Evolutionary conservation across 64 coral and sea anemone genomes (phyloP), one percentile per base, ranked within the genome.

Genomic region (Montipora efflorescens): DNA sequence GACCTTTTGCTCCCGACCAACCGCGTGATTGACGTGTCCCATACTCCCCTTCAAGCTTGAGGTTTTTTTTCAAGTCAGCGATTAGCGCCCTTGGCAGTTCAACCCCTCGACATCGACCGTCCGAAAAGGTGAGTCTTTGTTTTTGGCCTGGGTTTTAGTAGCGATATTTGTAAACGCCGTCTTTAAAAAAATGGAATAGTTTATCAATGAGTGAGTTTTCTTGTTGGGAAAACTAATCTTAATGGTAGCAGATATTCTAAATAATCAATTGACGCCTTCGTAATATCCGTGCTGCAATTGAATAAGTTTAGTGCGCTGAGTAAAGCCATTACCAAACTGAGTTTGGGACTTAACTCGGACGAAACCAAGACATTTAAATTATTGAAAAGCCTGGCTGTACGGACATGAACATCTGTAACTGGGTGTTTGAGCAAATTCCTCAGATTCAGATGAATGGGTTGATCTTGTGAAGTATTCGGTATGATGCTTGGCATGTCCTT

Each of bases 391-490:
- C 23, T 67, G 8, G 21, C 43, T 18, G 58, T 11, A 1, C 13
- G 8, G 36, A 28, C 28, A 45, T 0, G 8, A 10, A 67, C 47
- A 10, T 19, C 5, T 25, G 7, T 19, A 10, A 16, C 43, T 83
- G 66, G 5, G 19, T 11, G 23, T 14, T 61, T 14, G 46, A 59
- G 12, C 62, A 71, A 71, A 86, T 50, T 86, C 43, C 82, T 86
- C 82, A 86, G 82, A 86, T 86, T 86, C 66, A 86, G 82, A 86
- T 86, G 82, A 71, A 18, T 14, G 15, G n/a, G 18, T 13, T 48
- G 82, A 20, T 46, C 18, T 80, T 7, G 19, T 58, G 51, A 11
- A 10, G 9, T 47, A 16, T 57, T 57, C 11, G 44, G 36, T 52
- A 28, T 15, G 52, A 62, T 43, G 52, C 11, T 59, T 82, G 22